Percentiles rank a stretch among this genome's conserved stretches.
These are phyloP conservation scores for Microctonus brassicae DNA, from an alignment of 2,888 invertebrate species.

Conservation along the genomic window DNA sequence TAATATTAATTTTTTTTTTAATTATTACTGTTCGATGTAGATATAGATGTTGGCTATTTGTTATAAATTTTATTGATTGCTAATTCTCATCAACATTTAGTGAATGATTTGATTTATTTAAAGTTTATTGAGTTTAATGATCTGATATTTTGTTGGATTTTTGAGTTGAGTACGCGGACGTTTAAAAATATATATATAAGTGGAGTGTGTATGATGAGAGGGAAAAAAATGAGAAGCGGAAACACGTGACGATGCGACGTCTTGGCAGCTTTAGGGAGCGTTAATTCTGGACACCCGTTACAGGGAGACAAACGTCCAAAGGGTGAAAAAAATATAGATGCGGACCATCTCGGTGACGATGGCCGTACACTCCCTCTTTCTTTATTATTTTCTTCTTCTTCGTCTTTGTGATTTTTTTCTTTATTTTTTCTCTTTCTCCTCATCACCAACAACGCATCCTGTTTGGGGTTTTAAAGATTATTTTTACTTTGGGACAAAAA, in stretches of 20 bases:
- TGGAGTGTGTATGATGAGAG: neutral
- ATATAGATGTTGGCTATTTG: too few relatives aligned
- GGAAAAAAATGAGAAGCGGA: conserved; percentile 14
- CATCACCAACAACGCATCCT: conserved; percentile 65
- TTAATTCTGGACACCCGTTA: conserved; percentile 68
- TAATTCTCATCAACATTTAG: too few relatives aligned
- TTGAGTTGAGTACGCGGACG: neutral
- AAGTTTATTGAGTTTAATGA: too few relatives aligned
- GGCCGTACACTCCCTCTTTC: conserved; percentile 38
- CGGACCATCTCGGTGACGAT: conserved; percentile 65
- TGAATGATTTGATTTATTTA: too few relatives aligned
- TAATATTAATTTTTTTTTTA: too few relatives aligned
- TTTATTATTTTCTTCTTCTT: conserved; percentile 19
- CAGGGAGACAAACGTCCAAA: conserved; percentile 63
- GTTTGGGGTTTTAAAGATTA: conserved; percentile 70
- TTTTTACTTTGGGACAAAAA: conserved; percentile 69
- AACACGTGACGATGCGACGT: conserved; percentile 20
- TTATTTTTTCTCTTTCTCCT: conserved; percentile 42
- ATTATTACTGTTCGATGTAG: too few relatives aligned
- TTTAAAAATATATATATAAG: neutral
- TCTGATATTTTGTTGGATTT: too few relatives aligned
- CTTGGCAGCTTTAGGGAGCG: conserved; percentile 39
- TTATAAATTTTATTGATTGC: too few relatives aligned
- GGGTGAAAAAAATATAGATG: conserved; percentile 62
- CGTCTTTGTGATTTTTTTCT: conserved; percentile 26